Base-by-base conservation (phyloP, 1,140 invertebrate genomes). In the Zaprionus inermis region DNA sequence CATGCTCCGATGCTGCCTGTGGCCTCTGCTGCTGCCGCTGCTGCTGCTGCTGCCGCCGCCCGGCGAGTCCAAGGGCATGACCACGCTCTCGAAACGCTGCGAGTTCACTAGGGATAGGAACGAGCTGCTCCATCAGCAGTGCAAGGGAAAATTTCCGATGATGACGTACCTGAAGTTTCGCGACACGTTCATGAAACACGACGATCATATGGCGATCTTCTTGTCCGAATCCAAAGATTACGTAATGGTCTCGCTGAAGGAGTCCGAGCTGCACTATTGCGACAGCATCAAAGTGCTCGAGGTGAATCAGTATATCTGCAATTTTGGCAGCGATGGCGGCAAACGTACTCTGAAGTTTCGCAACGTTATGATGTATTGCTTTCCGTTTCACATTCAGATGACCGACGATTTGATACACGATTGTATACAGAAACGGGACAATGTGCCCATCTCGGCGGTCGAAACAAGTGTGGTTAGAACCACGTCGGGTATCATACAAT, bases 301-400 rank as follows among this genome's bases (percentile, higher is more conserved):
- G 12, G 14, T 49, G 1, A 32, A 56, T 30, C 38, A 41, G 3
- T 86, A 77, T 22, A 2, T 46, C 1, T 86, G 83, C 14, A 18
- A 56, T 7, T 30, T 57, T 32, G 34, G 22, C 5, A 9, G 24
- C 2, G n/a, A 46, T 0, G 11, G 51, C 0, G 11, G 2, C 0
- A 74, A 72, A 18, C 34, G 24, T 0, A 74, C 69, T 1, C 10
- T 86, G 5, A 28, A 20, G 1, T 30, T 88, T 6, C 18, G 49
- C 0, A 9, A 44, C 1, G 80, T 68, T 1, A n/a, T 24, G 12
- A 79, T 88, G 57, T 75, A 69, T 16, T 88, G 83, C 44, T 89
- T 88, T 49, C 83, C 84, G 14, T 88, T 88, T 65, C 83, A 88
- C 60, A 69, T 88, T 10, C 79, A 83, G 24, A 7, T 88, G 63